Evolutionary conservation across 2,113 vertebrate species (phyloP), one percentile per base, ranked within the genome.

Genomic region (Daphoenositta chrysoptera): DNA sequence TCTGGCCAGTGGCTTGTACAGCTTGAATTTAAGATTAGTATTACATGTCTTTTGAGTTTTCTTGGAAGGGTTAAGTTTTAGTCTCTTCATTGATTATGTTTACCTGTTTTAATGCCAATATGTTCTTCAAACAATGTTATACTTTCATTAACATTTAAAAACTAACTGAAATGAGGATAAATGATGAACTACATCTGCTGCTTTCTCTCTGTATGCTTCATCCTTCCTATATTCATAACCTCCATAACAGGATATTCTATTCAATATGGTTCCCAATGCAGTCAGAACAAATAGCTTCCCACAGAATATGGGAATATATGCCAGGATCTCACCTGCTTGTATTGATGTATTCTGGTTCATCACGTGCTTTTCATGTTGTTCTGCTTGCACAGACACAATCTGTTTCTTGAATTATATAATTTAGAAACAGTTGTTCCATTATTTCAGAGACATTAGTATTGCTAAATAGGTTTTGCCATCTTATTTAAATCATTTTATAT

Each of bases 401-500:
- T 83, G 48, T 72, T 33, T 84, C 47, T 47, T 56, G 44, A 63
- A 72, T 90, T 39, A 76, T 10, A 15, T 83, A 82, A 83, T 79
- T 76, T 58, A 87, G 33, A 82, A 93, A 66, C 39, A 64, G 64
- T 91, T 93, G 33, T 40, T 83, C 53, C 70, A 45, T 72, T 80
- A 85, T 83, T 90, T 88, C 48, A 47, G 61, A 69, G 35, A 66
- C 10, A 54, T 45, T 48, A 42, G 4, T 63, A 68, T 54, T 51
- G 21, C 21, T 83, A 76, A 93, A 90, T 77, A 65, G 10, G 9
- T 51, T 94, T 94, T 80, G 48, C 72, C 48, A 77, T 83, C 71
- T 87, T 54, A 65, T 80, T 80, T 92, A 40, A 79, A 61, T 77
- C 1, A 57, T 73, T 94, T 91, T 81, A n/a, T 53, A 28, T 68